Base-by-base conservation (phyloP, 1,140 invertebrate species). In the Sycobia sp. region DNA sequence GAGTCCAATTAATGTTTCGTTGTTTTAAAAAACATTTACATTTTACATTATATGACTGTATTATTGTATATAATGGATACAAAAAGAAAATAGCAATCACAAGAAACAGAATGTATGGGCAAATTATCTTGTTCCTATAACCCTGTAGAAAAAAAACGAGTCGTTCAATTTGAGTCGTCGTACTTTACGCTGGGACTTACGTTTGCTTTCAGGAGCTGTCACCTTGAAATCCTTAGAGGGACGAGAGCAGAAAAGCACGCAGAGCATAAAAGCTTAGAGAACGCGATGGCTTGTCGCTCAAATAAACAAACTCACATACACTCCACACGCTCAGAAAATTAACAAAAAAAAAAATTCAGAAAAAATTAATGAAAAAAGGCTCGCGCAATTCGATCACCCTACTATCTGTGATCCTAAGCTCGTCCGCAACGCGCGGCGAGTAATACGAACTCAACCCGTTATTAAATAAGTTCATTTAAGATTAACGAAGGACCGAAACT, bases 161-260 rank as follows among this genome's bases (percentile, higher is more conserved):
- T n/a, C n/a, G n/a, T n/a, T n/a, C n/a, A n/a, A n/a, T n/a, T n/a
- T n/a, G n/a, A n/a, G n/a, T n/a, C n/a, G n/a, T n/a, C n/a, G n/a
- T n/a, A n/a, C 22, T 57, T 63, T 56, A 65, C 49, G 27, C 39
- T 65, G 55, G 39, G 59, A 65, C 46, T 58, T 65, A 65, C 62
- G 72, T 82, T 78, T 82, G 77, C 67, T 82, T 82, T 81, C 80
- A 82, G 80, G 80, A 82, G 78, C 79, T 81, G 78, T 82, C 80
- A 71, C 80, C 80, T 79, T 81, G 79, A 82, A 82, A 79, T 78
- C 71, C 74, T 81, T 80, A 57, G 70, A 64, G 63, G 65, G 61
- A 66, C 71, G 71, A 64, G 63, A 67, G 61, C 67, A 70, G 71
- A 72, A 71, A 72, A 71, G 69, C 61, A 71, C 67, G 70, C 72